Evolutionary conservation across 1,140 invertebrate genomes (phyloP).

Genomic region (Macrosteles quadrilineatus): DNA sequence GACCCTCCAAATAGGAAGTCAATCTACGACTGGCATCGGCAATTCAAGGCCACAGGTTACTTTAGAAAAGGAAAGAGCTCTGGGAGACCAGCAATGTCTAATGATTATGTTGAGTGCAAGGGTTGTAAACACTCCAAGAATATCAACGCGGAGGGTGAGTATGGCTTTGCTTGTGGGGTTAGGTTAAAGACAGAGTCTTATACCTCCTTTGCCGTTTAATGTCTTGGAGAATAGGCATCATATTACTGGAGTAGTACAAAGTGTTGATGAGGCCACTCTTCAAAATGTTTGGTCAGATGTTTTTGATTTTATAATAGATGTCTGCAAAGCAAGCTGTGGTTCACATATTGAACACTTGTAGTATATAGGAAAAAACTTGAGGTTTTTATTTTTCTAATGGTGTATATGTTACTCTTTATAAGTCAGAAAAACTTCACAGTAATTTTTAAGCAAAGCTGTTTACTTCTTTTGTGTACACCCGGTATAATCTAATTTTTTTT

Average conservation of each 20-base stretch:
- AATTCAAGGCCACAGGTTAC: not conserved
- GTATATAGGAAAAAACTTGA: conserved; percentile 6
- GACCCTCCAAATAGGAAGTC: not conserved
- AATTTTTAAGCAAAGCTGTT: conserved; percentile 17
- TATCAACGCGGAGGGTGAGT: not conserved
- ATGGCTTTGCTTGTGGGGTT: conserved; percentile 12
- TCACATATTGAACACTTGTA: not conserved
- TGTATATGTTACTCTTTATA: conserved; percentile 12
- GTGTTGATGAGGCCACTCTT: conserved; percentile 8
- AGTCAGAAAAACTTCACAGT: conserved; percentile 19
- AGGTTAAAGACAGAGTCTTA: not conserved
- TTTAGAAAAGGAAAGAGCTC: conserved; percentile 1
- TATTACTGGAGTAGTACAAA: conserved; percentile 7
- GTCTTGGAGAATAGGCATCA: not conserved
- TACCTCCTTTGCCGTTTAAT: conserved; percentile 6
- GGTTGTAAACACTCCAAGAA: conserved; percentile 6
- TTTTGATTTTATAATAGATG: conserved; percentile 12
- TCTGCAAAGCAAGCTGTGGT: conserved; percentile 15
- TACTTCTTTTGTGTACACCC: too few species aligned
- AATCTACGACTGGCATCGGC: not conserved
- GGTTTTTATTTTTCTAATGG: conserved; percentile 20
- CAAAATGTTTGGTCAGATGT: conserved; percentile 20
- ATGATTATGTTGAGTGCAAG: not conserved
- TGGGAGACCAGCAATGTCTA: not conserved
- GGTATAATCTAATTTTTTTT: too few species aligned